Base-by-base conservation (phyloP, 2,113 vertebrate species). In the Anthoscopus minutus region DNA sequence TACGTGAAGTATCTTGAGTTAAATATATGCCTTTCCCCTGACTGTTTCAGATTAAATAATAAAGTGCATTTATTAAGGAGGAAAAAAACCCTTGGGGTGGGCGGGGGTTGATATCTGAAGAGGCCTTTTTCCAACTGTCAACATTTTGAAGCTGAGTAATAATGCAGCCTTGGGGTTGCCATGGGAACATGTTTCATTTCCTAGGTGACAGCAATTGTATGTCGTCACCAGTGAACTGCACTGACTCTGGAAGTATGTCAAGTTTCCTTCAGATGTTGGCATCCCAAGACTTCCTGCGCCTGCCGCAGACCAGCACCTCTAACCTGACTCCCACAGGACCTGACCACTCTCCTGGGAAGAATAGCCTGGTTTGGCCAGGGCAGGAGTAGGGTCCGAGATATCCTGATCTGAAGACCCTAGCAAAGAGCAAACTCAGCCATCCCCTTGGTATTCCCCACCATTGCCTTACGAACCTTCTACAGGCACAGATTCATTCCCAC, bases 151-250 rank as follows among this genome's bases (percentile, higher is more conserved):
- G 92, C 96, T 92, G 93, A 96, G 97, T 95, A 96, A 94, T 94
- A 98, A 95, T 3, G 48, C 94, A 94, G 98, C 95, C 96, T 93
- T 95, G 96, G 78, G 69, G 97, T 98, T 98, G 96, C 98, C 96
- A 98, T 98, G 82, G 97, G 95, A 98, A 98, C 97, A 3, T 42
- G 83, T 81, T 96, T 97, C 97, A 98, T 98, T 85, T 95, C 97
- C 98, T 98, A 97, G 97, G 98, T 97, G 98, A 98, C 96, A 97
- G 97, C 79, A 18, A 93, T 65, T 66, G 81, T 94, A 96, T 97
- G 97, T 96, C 85, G 93, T 98, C 98, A 98, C 91, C 80, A 87
- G 53, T 93, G 94, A 97, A 97, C 96, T 28, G 51, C 97, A 82
- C 91, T 48, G 42, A 91, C 92, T 96, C 88, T 67, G 94, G 96